Evolutionary conservation across 1,140 invertebrate genomes (phyloP).

Genomic region (Carcinoscorpius rotundicauda): DNA sequence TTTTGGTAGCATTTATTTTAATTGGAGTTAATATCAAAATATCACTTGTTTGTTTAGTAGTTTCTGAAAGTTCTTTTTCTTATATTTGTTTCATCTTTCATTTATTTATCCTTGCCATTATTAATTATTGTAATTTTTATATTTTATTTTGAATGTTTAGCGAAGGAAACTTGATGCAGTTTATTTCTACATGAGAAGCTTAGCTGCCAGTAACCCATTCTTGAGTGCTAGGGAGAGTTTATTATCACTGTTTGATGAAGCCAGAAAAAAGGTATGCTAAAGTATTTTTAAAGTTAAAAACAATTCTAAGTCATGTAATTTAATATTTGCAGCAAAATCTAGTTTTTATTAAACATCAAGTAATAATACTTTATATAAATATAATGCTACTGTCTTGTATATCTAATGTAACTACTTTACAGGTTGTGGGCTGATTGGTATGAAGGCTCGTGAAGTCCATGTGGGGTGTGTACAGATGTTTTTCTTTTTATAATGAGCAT

Average conservation of each 20-base stretch:
- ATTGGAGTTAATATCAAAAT: not conserved
- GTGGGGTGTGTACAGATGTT: no score
- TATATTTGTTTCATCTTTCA: not conserved
- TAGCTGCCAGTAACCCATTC: slow-evolving; percentile 87
- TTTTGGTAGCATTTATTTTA: no score
- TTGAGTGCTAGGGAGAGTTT: slow-evolving; percentile 77
- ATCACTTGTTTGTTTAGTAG: not conserved
- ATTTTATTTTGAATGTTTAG: slow-evolving; percentile 41
- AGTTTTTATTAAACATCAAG: no score
- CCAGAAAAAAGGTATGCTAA: slow-evolving; percentile 61
- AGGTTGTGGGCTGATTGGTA: no score
- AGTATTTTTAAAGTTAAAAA: not conserved
- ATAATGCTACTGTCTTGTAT: no score
- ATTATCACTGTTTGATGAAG: slow-evolving; percentile 80
- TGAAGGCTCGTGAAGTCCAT: no score
- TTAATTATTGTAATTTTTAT: slow-evolving; percentile 1
- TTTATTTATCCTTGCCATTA: not conserved
- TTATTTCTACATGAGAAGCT: slow-evolving; percentile 89
- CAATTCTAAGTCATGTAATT: not conserved
- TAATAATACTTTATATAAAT: no score
- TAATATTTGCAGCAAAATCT: slow-evolving; percentile 32
- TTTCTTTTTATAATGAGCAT: no score
- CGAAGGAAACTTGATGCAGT: slow-evolving; percentile 89
- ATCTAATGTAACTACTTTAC: no score
- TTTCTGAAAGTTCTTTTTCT: no score